Evolutionary conservation across 2,888 invertebrate genomes (phyloP).

Genomic region (Cerastis leucographa): DNA sequence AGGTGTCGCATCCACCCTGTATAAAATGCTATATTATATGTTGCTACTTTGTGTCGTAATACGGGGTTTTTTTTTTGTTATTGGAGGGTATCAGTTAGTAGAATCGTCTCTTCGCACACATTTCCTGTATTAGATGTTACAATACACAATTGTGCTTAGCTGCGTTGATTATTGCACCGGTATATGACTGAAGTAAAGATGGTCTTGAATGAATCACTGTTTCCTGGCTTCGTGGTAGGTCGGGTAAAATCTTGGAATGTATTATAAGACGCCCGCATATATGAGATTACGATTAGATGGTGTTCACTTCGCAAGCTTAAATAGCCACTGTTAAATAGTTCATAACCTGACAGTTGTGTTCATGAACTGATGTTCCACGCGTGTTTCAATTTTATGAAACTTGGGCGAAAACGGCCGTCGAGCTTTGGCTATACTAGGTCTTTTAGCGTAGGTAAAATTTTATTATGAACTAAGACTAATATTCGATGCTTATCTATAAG

Average conservation of each 20-base stretch:
- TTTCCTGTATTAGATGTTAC: not conserved
- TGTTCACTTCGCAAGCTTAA: not conserved
- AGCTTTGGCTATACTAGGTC: not conserved
- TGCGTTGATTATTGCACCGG: not conserved
- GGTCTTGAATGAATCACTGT: not conserved
- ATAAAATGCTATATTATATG: constrained; percentile 47
- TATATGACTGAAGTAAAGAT: not conserved
- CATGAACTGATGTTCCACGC: not conserved
- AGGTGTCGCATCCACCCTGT: not conserved
- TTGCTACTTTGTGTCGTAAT: constrained; percentile 56
- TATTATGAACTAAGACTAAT: not conserved
- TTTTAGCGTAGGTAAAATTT: not conserved
- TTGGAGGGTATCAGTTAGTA: constrained; percentile 10
- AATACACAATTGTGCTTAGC: not conserved
- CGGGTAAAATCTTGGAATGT: not conserved
- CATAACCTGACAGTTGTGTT: too few species aligned
- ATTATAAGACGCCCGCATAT: not conserved
- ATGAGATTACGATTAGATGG: not conserved
- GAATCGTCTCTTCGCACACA: not conserved
- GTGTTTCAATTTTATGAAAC: not conserved
- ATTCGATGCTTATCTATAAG: not conserved
- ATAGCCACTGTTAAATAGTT: not conserved
- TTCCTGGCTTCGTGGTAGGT: not conserved
- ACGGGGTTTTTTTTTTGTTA: constrained; percentile 3
- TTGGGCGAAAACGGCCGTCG: constrained; percentile 5